These are phyloP conservation scores for Cheilosia pagana DNA, from an alignment of 2,888 invertebrate species.

Conservation along the genomic window DNA sequence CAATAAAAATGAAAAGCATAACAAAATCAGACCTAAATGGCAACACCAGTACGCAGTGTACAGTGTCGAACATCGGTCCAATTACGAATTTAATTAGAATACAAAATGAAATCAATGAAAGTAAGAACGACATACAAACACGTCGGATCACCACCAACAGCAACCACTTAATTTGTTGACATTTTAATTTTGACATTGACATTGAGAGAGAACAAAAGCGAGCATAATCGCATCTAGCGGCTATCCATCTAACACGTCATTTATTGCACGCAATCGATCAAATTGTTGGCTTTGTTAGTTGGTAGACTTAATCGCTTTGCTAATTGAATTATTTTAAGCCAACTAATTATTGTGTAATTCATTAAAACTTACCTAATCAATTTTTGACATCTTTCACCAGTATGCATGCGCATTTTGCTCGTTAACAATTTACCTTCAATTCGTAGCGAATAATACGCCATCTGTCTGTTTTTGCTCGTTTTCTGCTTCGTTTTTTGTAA, in stretches of 20 bases:
- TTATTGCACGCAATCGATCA: slow-evolving; percentile 8
- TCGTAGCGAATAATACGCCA: neutral
- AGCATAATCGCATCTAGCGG: neutral
- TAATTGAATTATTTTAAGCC: slow-evolving; percentile 1
- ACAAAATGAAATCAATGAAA: slow-evolving; percentile 16
- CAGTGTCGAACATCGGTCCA: neutral
- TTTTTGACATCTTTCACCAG: too few species aligned
- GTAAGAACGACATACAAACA: slow-evolving; percentile 3
- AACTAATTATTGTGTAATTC: slow-evolving; percentile 16
- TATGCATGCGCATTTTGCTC: too few species aligned
- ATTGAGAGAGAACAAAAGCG: slow-evolving; percentile 9
- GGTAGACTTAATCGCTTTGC: neutral
- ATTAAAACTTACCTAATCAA: neutral
- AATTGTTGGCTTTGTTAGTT: neutral
- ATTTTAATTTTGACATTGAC: slow-evolving; percentile 41
- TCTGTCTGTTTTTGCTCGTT: slow-evolving; percentile 5
- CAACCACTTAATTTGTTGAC: slow-evolving; percentile 10
- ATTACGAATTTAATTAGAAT: slow-evolving; percentile 17
- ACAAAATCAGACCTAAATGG: neutral
- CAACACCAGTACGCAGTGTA: neutral
- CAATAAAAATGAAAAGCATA: neutral
- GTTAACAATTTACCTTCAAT: too few species aligned
- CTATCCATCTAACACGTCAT: slow-evolving; percentile 7
- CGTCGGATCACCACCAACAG: neutral
- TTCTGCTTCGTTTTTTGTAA: too few species aligned